Base-by-base conservation (phyloP, 2,113 vertebrate species). In the Otocyon megalotis region DNA sequence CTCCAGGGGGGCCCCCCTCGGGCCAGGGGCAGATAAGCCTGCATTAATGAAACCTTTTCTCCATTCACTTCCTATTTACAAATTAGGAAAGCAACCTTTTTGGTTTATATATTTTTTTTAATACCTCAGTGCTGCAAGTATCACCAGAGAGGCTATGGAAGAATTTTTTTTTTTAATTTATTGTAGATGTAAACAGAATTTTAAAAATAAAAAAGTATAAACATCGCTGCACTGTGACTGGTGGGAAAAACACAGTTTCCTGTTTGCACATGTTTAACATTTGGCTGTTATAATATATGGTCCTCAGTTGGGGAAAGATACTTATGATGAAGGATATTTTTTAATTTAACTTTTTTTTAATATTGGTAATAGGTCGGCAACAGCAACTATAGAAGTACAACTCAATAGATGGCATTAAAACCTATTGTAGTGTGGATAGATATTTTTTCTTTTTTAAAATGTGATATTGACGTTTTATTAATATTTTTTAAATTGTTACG, bases 221-320 rank as follows among this genome's bases (percentile, higher is more conserved):
- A 99, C 99, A 99, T 99, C 99, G 98, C 99, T 99, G 99, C 99
- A 99, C 99, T 99, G 99, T 99, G 99, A 99, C 99, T 99, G 99
- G 99, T 99, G 99, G 99, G 98, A 99, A 99, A 99, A 99, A 99
- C 99, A 99, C 99, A 99, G 98, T 99, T 99, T 99, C 99, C 99
- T 99, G 99, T 99, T 99, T 99, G 99, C 99, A 99, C 99, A 99
- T 99, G 99, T 99, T 99, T 99, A 99, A 99, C 99, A 99, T 99
- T 99, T 99, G 99, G 99, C 99, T 99, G 99, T 99, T 99, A 99
- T 98, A 98, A 97, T 99, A 99, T 99, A 99, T 98, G 99, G 99
- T 99, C 99, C 99, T 99, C 98, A 98, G 98, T 99, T 98, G 98
- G 99, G 99, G 98, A 98, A 84, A 98, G 98, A 99, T 98, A 99